phyloP scores from a whole-genome alignment of 2,888 invertebrate genomes.

The Drosophila hamatofila region DNA sequence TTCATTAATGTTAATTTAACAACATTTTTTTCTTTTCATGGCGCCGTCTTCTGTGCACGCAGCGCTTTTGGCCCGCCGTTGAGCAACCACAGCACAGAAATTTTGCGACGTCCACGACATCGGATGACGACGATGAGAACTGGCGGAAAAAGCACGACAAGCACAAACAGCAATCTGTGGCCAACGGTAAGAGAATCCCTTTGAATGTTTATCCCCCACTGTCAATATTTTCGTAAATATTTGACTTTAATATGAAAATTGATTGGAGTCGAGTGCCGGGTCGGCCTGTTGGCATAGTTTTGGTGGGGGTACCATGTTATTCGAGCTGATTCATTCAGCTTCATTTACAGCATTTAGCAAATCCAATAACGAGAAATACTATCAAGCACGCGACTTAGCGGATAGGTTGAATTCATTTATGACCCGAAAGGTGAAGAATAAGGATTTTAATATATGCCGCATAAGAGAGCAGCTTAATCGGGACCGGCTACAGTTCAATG shows the following conservation, averaged over 20 bases:
- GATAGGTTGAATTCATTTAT: neutral
- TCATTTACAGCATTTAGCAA: slow-evolving; percentile 18
- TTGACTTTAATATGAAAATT: slow-evolving; percentile 53
- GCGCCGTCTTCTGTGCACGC: slow-evolving; percentile 4
- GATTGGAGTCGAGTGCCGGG: slow-evolving; percentile 24
- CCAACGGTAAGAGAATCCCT: slow-evolving; percentile 55
- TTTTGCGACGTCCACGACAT: slow-evolving; percentile 50
- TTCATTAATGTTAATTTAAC: slow-evolving; percentile 67
- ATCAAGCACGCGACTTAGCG: neutral
- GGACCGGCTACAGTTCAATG: neutral
- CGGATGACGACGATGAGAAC: slow-evolving; percentile 51
- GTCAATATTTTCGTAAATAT: slow-evolving; percentile 51
- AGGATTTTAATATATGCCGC: no score
- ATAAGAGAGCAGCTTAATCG: neutral
- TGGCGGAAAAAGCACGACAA: slow-evolving; percentile 44
- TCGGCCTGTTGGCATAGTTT: slow-evolving; percentile 18
- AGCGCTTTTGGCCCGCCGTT: slow-evolving; percentile 46
- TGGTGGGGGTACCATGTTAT: slow-evolving; percentile 3
- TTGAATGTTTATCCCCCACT: slow-evolving; percentile 24
- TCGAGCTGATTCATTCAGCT: slow-evolving; percentile 8
- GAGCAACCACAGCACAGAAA: slow-evolving; percentile 63
- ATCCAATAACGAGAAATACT: neutral
- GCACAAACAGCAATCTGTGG: slow-evolving; percentile 51
- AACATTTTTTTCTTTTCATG: slow-evolving; percentile 37
- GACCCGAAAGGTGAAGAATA: neutral